A percentile compares a stretch with the other conserved stretches of the same genome.
These are phyloP conservation scores for Ischnus inquisitorius DNA, from an alignment of 2,888 invertebrate species.

Conservation along the genomic window DNA sequence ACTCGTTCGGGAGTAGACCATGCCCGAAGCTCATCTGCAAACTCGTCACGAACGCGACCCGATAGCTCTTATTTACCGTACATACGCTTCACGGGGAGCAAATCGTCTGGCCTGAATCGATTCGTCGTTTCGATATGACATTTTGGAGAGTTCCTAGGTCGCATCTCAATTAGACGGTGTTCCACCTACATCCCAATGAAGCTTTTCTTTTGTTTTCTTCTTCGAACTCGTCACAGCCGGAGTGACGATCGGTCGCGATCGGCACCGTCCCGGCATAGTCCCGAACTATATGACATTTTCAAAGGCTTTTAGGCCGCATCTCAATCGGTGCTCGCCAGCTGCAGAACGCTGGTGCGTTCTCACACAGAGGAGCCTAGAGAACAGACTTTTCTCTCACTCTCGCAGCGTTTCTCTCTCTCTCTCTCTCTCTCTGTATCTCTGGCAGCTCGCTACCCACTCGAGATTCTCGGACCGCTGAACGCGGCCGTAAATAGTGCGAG, in stretches of 20 bases:
- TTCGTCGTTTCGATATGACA: slow-evolving; percentile 37
- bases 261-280: not conserved
- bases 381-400: slow-evolving; percentile 8
- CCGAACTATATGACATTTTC: slow-evolving; percentile 64
- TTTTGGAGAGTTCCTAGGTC: slow-evolving; percentile 31
- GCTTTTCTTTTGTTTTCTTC: too few species aligned
- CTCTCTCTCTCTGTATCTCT: slow-evolving; percentile 56
- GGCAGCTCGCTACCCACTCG: slow-evolving; percentile 63
- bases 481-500: slow-evolving; percentile 68
- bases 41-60: slow-evolving; percentile 63
- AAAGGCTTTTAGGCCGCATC: slow-evolving; percentile 65
- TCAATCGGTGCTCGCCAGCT: slow-evolving; percentile 60
- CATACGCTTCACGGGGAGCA: slow-evolving; percentile 21
- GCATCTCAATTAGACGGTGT: slow-evolving; percentile 42
- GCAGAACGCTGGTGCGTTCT: slow-evolving; percentile 12
- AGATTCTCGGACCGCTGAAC: slow-evolving; percentile 58
- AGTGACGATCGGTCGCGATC: slow-evolving; percentile 37
- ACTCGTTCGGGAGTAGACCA: slow-evolving; percentile 31
- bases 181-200: not conserved
- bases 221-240: not conserved
- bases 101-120: slow-evolving; percentile 45
- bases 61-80: slow-evolving; percentile 23
- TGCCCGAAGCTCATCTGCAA: slow-evolving; percentile 47
- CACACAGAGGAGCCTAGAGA: not conserved
- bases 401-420: not conserved